A percentile compares a stretch with the other conserved stretches of the same genome.
These are phyloP conservation scores for Datnioides undecimradiatus DNA, from an alignment of 2,113 vertebrate species.

Conservation along the genomic window DNA sequence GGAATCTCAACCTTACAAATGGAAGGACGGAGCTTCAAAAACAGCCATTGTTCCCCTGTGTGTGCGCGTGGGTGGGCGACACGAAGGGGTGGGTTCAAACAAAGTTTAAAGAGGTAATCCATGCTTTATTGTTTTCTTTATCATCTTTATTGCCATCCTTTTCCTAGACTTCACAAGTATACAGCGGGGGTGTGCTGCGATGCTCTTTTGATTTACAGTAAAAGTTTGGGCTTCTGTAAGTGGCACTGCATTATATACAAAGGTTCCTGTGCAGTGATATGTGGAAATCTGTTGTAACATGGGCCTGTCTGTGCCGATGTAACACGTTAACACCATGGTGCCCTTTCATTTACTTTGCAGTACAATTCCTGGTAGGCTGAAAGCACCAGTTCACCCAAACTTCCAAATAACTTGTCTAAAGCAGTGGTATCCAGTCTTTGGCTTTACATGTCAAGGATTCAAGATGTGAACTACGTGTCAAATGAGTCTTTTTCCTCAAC, in stretches of 20 bases:
- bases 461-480: too few relatives aligned
- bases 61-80: conserved; percentile 32
- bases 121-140: neutral
- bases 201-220: neutral
- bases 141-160: conserved; percentile 23
- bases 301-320: too few relatives aligned
- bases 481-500: too few relatives aligned
- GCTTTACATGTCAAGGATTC: too few relatives aligned
- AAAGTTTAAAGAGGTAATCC: conserved; percentile 45
- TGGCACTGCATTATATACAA: neutral
- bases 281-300: neutral
- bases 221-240: neutral
- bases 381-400: neutral
- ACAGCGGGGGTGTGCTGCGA: conserved; percentile 2
- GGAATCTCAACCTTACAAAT: conserved; percentile 34
- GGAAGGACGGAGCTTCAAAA: neutral
- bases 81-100: conserved; percentile 38
- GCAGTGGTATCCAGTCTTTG: too few relatives aligned
- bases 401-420: neutral
- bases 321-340: too few relatives aligned
- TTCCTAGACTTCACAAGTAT: neutral
- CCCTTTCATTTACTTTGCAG: neutral
- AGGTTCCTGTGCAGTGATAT: neutral
- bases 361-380: neutral
- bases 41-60: conserved; percentile 27